Base-by-base conservation (phyloP, 2,797 vertebrate genomes). In the Aphelocoma californica region DNA sequence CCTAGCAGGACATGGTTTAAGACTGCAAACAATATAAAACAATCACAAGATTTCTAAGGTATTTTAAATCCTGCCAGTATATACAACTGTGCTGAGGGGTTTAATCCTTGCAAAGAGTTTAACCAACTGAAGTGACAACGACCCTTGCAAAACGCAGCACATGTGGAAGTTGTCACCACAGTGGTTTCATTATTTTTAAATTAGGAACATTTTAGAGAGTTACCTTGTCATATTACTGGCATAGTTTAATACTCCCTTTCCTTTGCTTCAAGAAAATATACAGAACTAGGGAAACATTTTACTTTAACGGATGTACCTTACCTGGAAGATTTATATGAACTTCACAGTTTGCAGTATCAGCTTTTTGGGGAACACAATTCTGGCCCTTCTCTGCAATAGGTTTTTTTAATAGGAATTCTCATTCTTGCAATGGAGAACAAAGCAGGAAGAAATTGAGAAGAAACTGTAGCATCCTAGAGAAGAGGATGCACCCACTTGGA, bases 21-120 rank as follows among this genome's bases (percentile, higher is more conserved):
- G 38, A 71, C 0, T 36, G 34, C 60, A 86, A 90, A 83, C 13
- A 67, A 28, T 4, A 24, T 62, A 86, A 87, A 96, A 47, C n/a
- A 71, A 86, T 32, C 60, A 34, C 38, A n/a, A 77, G 29, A 77
- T 77, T 70, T 70, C 36, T 34, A 38, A n/a, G 5, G 13, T n/a
- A 72, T 73, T 91, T 91, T 60, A 81, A 92, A 92, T 62, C 45
- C 56, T 77, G 73, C 26, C 66, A 93, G 42, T 21, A 44, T 10
- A 45, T 50, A 73, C 1, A 11, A 45, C 13, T 34, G 21, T 62
- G 38, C 65, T 78, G 47, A 87, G n/a, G 25, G 26, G 34, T 65
- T 87, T 62, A 73, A 86, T 87, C 62, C 67, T 54, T 71, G 56
- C 74, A 86, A 95, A 29, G 53, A 90, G n/a, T 85, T 94, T 58